Conservation (phyloP, 2,797 vertebrate genomes). For the Halcyon badia region DNA sequence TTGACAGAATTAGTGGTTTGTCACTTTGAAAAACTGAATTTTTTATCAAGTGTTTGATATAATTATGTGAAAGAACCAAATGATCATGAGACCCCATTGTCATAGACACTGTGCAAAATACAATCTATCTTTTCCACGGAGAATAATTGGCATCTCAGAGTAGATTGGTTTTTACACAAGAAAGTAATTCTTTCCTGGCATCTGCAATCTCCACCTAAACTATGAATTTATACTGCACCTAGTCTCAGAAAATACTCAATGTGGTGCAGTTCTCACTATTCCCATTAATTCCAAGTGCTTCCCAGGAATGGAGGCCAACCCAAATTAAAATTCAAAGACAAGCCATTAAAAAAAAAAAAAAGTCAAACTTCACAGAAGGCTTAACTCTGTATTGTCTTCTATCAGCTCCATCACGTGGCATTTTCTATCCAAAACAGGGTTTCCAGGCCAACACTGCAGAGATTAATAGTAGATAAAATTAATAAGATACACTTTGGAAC, state of each 20-base stretch:
- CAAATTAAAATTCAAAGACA: background rate
- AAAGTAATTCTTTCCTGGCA: background rate
- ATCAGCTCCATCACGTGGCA: background rate
- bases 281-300: background rate
- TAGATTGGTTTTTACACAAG: background rate
- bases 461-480: background rate
- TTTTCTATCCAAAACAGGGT: background rate
- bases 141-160: background rate
- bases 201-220: background rate
- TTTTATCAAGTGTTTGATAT: background rate
- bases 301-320: background rate
- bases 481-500: background rate
- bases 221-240: background rate
- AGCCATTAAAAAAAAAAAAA: background rate
- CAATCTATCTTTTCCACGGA: background rate
- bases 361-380: background rate
- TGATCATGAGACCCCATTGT: background rate
- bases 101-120: background rate
- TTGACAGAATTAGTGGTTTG: background rate
- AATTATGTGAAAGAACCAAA: background rate
- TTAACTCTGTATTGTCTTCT: background rate
- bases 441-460: background rate
- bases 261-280: background rate
- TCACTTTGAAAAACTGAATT: background rate
- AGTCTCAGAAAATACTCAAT: background rate